Base-by-base conservation (phyloP, 1,140 invertebrate species). In the Drosophila equinoxialis region DNA sequence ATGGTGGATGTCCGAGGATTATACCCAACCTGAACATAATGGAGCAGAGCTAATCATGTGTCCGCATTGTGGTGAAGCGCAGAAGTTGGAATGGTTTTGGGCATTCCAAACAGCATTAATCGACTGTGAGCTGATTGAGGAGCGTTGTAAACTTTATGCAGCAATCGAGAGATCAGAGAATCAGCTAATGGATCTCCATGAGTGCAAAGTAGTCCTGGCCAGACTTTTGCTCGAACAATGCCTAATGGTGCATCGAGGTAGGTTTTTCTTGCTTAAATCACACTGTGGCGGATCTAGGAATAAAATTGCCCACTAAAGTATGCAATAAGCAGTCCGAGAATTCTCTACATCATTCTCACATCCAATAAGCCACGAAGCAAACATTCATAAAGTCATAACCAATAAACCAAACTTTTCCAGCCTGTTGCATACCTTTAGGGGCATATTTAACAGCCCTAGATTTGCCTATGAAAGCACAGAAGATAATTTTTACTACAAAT, bases 11-110 rank as follows among this genome's bases (percentile, higher is more conserved):
- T 84, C 74, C 48, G 77, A 83, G 45, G 79, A 86, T 57, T 86
- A 83, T 26, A 83, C 68, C 14, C 71, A 77, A 33, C 82, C 77
- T 3, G 78, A 83, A 35, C 77, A 71, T 54, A 83, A 71, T 48
- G 82, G 82, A n/a, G 71, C 78, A 65, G 82, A 86, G 65, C 65
- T 84, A 33, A 70, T 86, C 39, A 61, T 81, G 35, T 86, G 82
- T 17, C 73, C 68, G 23, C 81, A 75, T 45, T 86, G 82, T 48
- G 67, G 62, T 26, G 71, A 81, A 48, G 71, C 69, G n/a, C 82
- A 86, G 63, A 86, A 86, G 69, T 51, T 86, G 71, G 82, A 86
- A 61, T 86, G 82, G 82, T 86, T 75, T 67, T 86, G 82, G 82
- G 64, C 81, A 20, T 86, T 86, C 39, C 68, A 69, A 45, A 79